phyloP scores from a whole-genome alignment of 2,113 vertebrate genomes.

The Gavialis gangeticus region DNA sequence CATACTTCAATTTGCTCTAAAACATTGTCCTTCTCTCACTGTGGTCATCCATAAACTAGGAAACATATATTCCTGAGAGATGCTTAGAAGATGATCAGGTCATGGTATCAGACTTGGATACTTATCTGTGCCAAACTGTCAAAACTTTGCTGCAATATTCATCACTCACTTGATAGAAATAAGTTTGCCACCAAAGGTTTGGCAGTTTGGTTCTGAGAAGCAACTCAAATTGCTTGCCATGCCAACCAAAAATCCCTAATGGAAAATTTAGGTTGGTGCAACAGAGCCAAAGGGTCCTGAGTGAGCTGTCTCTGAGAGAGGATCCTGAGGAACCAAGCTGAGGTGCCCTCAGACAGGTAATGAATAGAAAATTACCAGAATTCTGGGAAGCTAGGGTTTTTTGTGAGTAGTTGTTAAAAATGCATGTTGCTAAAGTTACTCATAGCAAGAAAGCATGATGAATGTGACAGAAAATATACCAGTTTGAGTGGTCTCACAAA shows the following conservation, averaged over 20 bases:
- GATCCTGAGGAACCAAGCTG: too few species aligned
- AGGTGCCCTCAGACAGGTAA: too few species aligned
- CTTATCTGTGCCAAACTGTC: background rate
- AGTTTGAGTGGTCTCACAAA: too few species aligned
- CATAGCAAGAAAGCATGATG: too few species aligned
- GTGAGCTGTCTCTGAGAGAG: too few species aligned
- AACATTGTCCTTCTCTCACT: background rate
- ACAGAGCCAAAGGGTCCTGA: too few species aligned
- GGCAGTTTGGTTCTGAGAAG: background rate
- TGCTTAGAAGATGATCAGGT: accelerated
- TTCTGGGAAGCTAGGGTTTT: too few species aligned
- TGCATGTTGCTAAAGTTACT: too few species aligned
- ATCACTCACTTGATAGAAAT: background rate
- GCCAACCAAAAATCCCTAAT: background rate
- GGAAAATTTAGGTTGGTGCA: conserved; percentile 35
- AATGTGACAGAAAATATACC: too few species aligned
- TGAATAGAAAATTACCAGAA: too few species aligned
- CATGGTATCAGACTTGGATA: background rate
- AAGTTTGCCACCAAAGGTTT: background rate
- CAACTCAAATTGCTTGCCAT: background rate
- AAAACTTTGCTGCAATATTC: background rate
- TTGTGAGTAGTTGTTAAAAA: too few species aligned
- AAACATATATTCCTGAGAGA: background rate
- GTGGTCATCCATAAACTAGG: background rate
- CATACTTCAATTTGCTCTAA: too few species aligned